phyloP scores from a whole-genome alignment of 2,888 invertebrate species.

The Xiphydria camelus region DNA sequence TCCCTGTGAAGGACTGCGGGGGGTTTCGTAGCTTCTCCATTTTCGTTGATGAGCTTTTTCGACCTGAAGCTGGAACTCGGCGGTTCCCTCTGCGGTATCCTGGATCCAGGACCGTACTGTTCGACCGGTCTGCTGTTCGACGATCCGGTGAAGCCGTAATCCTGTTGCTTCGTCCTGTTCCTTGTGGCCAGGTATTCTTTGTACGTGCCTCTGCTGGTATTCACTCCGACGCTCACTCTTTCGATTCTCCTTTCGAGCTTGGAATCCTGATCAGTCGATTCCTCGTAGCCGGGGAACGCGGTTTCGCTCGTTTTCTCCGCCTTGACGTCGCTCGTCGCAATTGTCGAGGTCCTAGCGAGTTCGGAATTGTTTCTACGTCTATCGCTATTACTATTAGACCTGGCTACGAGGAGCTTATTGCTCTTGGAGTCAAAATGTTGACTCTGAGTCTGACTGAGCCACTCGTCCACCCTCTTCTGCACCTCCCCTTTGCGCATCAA shows the following conservation, averaged over 20 bases:
- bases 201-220: constrained; percentile 38
- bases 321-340: no score
- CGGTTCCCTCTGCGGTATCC: constrained; percentile 38
- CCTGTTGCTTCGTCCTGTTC: constrained; percentile 28
- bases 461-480: constrained; percentile 48
- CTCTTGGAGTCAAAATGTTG: constrained; percentile 32
- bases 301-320: constrained; percentile 40
- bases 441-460: constrained; percentile 45
- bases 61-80: constrained; percentile 5
- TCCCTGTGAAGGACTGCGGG: no score
- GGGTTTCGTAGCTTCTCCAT: background rate
- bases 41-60: constrained; percentile 2
- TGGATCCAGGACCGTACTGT: constrained; percentile 18
- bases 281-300: constrained; percentile 47
- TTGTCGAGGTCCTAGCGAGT: no score
- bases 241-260: constrained; percentile 28
- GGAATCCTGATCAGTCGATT: constrained; percentile 33
- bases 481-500: constrained; percentile 46
- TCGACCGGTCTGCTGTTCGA: constrained; percentile 15
- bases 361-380: constrained; percentile 37
- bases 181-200: constrained; percentile 36
- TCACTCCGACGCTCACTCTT: constrained; percentile 33
- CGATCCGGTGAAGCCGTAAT: constrained; percentile 32
- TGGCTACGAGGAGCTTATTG: constrained; percentile 29
- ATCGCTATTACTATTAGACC: constrained; percentile 48